Conservation (phyloP, 1,140 invertebrate genomes). For the Hesperophylax magnus region DNA sequence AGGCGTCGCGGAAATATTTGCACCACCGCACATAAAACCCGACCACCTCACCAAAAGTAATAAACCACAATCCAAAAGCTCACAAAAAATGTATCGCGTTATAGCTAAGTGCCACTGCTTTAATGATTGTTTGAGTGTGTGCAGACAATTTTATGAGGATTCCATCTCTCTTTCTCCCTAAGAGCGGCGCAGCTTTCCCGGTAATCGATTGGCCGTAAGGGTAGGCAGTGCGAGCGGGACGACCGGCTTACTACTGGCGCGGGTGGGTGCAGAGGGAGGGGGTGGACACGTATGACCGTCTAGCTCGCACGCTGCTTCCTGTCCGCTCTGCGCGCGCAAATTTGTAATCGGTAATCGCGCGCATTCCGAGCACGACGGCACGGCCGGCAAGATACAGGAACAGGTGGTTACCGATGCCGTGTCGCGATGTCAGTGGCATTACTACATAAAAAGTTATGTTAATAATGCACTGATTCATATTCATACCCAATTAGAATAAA, state of each 20-base stretch:
- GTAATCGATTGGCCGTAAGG: constrained; percentile 56
- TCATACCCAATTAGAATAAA: too few species aligned
- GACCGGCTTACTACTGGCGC: neutral
- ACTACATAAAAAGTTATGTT: too few species aligned
- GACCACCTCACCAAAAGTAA: neutral
- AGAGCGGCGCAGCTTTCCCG: constrained; percentile 39
- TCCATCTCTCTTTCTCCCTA: constrained; percentile 25
- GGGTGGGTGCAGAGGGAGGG: neutral
- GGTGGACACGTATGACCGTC: constrained; percentile 36
- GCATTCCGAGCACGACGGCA: constrained; percentile 9
- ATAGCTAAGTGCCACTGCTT: neutral
- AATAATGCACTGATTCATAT: too few species aligned
- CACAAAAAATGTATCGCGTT: neutral
- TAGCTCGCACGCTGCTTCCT: constrained; percentile 18
- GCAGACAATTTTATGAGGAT: neutral
- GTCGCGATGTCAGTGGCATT: neutral
- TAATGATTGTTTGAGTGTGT: too few species aligned
- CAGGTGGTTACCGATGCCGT: constrained; percentile 54
- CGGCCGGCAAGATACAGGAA: constrained; percentile 19
- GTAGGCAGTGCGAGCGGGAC: constrained; percentile 13
- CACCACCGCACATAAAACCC: neutral
- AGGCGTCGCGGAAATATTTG: neutral
- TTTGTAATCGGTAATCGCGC: constrained; percentile 26
- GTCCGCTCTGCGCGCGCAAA: constrained; percentile 26
- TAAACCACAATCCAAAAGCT: neutral